These are phyloP conservation scores for Pristionchus fissidentatus DNA, from an alignment of 2,888 invertebrate genomes.

Conservation along the genomic window DNA sequence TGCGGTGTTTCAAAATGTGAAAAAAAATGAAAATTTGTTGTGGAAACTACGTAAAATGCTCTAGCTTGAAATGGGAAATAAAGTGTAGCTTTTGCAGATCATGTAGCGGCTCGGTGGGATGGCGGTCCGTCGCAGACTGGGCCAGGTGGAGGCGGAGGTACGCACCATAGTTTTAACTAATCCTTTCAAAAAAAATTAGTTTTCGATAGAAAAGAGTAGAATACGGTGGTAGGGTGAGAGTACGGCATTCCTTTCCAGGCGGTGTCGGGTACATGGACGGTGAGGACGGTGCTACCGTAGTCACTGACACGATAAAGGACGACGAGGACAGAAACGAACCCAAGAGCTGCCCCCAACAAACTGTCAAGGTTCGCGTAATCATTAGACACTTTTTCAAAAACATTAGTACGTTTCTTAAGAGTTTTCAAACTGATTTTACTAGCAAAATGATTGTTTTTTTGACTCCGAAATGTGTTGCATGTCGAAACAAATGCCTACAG, in stretches of 20 bases:
- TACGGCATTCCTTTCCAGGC: background rate
- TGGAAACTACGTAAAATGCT: no score
- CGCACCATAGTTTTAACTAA: constrained; percentile 50
- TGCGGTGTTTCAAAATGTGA: background rate
- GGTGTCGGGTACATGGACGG: constrained; percentile 61
- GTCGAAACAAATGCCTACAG: constrained; percentile 14
- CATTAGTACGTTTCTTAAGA: background rate
- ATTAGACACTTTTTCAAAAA: background rate
- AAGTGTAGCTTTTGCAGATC: constrained; percentile 43
- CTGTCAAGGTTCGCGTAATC: constrained; percentile 64
- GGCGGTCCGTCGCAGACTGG: constrained; percentile 67
- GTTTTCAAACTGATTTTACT: background rate
- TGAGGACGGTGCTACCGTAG: constrained; percentile 73
- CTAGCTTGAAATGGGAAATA: background rate
- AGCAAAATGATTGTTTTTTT: background rate
- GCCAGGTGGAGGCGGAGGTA: background rate
- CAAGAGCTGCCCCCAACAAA: constrained; percentile 71
- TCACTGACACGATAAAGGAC: constrained; percentile 73
- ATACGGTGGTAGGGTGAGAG: no score
- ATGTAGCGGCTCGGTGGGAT: constrained; percentile 74
- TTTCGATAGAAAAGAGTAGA: no score
- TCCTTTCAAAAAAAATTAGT: no score
- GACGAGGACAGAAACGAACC: constrained; percentile 67
- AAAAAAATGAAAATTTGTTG: background rate
- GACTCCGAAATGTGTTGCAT: background rate